Evolutionary conservation across 2,797 vertebrate genomes (phyloP), one percentile per base, ranked within the genome.

Genomic region (Semotilus atromaculatus): DNA sequence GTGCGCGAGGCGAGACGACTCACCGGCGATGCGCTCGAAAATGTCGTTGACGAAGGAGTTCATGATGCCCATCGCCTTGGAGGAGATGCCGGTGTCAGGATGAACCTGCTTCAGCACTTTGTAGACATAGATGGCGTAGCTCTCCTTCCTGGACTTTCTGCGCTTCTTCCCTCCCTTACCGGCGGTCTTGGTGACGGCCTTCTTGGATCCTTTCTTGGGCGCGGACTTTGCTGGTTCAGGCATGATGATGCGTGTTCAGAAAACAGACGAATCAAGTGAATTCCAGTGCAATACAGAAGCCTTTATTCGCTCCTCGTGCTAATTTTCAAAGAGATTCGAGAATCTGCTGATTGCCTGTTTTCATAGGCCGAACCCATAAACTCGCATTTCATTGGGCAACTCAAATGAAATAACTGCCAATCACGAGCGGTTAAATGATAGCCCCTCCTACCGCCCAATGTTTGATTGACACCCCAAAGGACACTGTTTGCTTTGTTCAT

Each of bases 271-370:
- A 0, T 0, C 23, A 23, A 23, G 10, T 23, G 0, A 23, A 0
- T 0, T 0, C 3, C 0, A 2, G 0, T 0, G 5, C 10, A 5
- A 4, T 3, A n/a, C 38, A 45, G 13, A 16, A 0, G 0, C 0
- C 0, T 26, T 71, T 71, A 31, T 73, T 10, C 2, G 21, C 26
- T 3, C 0, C 3, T 0, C 43, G 43, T 71, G 68, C 14, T 9
- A 71, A 71, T 18, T 45, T 26, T 2, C 6, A 26, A 3, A 16
- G 14, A 18, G n/a, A 18, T 0, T 0, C 0, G 1, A 4, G 21
- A 4, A 0, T 0, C 1, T n/a, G 9, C 71, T 31, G 71, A 73
- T 51, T 73, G 43, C 4, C 7, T 45, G 40, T 29, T 73, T 73
- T 2, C 26, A 73, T 5, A 6, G 43, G 4, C 9, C 29, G 0